Percentiles rank a stretch among this genome's conserved stretches.
Evolutionary conservation across 2,797 vertebrate genomes (phyloP).

Genomic region (Tokudaia muenninki): DNA sequence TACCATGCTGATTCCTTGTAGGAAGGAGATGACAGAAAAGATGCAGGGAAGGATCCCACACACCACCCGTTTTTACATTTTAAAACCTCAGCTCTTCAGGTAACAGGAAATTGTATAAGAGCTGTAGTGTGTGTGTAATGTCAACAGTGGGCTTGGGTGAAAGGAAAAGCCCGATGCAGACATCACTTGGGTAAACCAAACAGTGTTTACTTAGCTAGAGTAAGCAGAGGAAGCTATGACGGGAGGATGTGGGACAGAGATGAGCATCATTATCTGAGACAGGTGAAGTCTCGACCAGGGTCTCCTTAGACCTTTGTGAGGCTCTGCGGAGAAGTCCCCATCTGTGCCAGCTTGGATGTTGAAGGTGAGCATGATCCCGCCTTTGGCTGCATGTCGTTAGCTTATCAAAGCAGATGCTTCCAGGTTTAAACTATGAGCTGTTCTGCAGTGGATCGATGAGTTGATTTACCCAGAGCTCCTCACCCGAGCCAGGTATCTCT

Average conservation of each 20-base stretch:
- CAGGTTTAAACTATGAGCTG: neutral
- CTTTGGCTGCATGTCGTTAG: neutral
- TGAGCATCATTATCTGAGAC: neutral
- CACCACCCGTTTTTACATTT: neutral
- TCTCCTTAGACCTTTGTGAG: neutral
- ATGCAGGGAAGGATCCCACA: neutral
- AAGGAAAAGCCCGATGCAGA: constrained; percentile 45
- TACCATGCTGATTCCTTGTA: neutral
- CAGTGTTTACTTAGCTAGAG: constrained; percentile 39
- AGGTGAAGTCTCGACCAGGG: neutral
- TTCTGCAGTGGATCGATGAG: neutral
- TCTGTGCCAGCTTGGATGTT: neutral
- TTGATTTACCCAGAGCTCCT: neutral
- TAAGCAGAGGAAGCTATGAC: neutral
- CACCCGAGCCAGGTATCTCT: neutral
- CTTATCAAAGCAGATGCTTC: neutral
- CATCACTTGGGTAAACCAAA: constrained; percentile 47
- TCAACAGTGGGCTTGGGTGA: constrained; percentile 19
- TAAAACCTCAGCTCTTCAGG: neutral
- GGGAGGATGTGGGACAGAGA: neutral
- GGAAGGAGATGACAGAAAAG: neutral
- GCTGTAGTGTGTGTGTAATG: neutral
- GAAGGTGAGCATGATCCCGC: neutral
- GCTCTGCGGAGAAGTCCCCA: neutral
- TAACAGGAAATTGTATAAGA: neutral